phyloP scores from a whole-genome alignment of 92 coral and sea anemone genomes.

The Epizoanthus fatuus region DNA sequence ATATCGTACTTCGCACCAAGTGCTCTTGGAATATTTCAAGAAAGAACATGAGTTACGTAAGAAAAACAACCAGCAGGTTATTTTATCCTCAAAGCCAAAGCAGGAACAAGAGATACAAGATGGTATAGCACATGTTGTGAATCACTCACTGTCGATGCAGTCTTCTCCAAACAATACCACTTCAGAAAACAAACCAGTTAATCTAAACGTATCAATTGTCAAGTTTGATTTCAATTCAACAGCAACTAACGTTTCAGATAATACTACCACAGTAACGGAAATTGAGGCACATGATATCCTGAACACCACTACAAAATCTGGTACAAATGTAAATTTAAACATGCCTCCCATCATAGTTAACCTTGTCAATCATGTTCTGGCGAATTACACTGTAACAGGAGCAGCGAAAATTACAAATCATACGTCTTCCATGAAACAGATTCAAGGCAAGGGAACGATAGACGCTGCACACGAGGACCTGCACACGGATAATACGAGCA shows the following conservation, averaged over 20 bases:
- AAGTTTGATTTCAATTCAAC: background rate
- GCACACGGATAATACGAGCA: background rate
- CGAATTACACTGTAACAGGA: no score
- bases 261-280: background rate
- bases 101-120: background rate
- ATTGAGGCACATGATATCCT: no score
- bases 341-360: no score
- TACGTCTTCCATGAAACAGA: background rate
- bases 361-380: no score
- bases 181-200: background rate
- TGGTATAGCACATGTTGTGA: background rate
- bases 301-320: no score
- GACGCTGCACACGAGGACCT: background rate
- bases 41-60: slow-evolving; percentile 57
- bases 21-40: slow-evolving; percentile 78
- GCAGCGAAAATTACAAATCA: no score
- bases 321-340: no score
- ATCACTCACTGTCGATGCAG: no score
- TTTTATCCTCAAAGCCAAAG: background rate
- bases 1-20: slow-evolving; percentile 55
- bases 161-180: background rate
- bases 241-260: background rate
- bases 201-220: background rate
- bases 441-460: slow-evolving; percentile 34
- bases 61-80: background rate